These are phyloP conservation scores for Hippocampus comes DNA, from an alignment of 2,113 vertebrate genomes.

Conservation along the genomic window DNA sequence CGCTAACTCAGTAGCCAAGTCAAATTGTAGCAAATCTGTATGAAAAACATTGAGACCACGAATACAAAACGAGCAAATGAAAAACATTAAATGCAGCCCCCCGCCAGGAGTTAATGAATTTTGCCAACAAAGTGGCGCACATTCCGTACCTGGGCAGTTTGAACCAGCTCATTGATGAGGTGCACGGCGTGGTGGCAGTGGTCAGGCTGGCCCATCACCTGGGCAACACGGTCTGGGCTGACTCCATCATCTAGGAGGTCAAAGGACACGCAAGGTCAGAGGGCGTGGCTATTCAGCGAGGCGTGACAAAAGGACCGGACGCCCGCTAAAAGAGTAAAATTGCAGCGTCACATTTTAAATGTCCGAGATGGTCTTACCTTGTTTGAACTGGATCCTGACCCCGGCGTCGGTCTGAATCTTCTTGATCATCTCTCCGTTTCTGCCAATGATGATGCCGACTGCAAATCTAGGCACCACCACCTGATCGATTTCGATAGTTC, in stretches of 20 bases:
- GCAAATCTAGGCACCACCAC: slow-evolving; percentile 95
- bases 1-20: no score
- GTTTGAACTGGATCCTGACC: slow-evolving; percentile 98
- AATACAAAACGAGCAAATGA: no score
- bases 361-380: slow-evolving; percentile 74
- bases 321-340: background rate
- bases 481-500: slow-evolving; percentile 53
- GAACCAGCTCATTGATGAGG: slow-evolving; percentile 93
- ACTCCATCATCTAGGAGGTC: slow-evolving; percentile 86
- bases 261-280: slow-evolving; percentile 4
- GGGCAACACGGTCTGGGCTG: slow-evolving; percentile 89
- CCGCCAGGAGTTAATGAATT: background rate
- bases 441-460: slow-evolving; percentile 96
- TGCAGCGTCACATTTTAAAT: background rate
- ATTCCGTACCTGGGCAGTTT: slow-evolving; percentile 86
- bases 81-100: no score
- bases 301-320: background rate
- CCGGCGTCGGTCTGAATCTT: slow-evolving; percentile 98
- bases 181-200: slow-evolving; percentile 94
- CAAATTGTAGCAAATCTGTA: no score
- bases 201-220: slow-evolving; percentile 94
- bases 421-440: slow-evolving; percentile 98
- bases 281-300: background rate
- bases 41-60: no score
- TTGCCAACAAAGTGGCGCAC: background rate